Percentiles rank a stretch among this genome's conserved stretches.
phyloP scores from a whole-genome alignment of 2,113 vertebrate species.

The Diglossa brunneiventris region DNA sequence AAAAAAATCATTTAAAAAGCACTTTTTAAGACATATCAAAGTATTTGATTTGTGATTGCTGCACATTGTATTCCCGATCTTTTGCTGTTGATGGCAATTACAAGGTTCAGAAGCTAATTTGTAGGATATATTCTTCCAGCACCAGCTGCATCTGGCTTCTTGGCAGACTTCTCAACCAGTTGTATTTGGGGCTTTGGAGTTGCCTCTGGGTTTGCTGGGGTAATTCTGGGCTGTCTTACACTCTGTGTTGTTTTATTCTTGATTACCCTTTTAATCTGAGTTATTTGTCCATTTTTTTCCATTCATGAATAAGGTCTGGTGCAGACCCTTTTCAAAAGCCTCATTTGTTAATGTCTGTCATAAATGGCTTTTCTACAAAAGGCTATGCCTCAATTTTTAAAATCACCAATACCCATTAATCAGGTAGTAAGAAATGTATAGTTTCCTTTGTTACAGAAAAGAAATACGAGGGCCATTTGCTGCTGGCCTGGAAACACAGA shows the following conservation, averaged over 20 bases:
- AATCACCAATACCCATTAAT: constrained; percentile 28
- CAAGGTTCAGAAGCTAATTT: constrained; percentile 41
- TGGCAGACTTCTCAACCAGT: constrained; percentile 19
- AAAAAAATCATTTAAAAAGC: neutral
- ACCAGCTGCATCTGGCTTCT: constrained; percentile 10
- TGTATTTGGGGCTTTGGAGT: constrained; percentile 18
- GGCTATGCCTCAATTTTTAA: constrained; percentile 22
- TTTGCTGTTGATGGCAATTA: constrained; percentile 13
- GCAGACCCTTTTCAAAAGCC: constrained; percentile 4
- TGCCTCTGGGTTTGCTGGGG: neutral
- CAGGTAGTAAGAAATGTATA: constrained; percentile 44
- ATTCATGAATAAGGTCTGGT: neutral
- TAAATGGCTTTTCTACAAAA: constrained; percentile 42
- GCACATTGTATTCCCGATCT: neutral
- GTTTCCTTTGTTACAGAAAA: constrained; percentile 48
- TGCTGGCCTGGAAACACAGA: constrained; percentile 55
- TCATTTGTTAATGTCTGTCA: constrained; percentile 39
- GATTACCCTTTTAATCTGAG: constrained; percentile 39
- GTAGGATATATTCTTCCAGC: neutral
- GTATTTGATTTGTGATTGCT: neutral
- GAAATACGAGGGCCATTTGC: constrained; percentile 45
- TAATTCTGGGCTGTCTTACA: constrained; percentile 24
- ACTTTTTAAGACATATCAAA: neutral
- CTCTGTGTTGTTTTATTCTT: constrained; percentile 23
- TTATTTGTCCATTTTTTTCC: constrained; percentile 25